phyloP scores from a whole-genome alignment of 2,113 vertebrate species.

The Lasiurus borealis region DNA sequence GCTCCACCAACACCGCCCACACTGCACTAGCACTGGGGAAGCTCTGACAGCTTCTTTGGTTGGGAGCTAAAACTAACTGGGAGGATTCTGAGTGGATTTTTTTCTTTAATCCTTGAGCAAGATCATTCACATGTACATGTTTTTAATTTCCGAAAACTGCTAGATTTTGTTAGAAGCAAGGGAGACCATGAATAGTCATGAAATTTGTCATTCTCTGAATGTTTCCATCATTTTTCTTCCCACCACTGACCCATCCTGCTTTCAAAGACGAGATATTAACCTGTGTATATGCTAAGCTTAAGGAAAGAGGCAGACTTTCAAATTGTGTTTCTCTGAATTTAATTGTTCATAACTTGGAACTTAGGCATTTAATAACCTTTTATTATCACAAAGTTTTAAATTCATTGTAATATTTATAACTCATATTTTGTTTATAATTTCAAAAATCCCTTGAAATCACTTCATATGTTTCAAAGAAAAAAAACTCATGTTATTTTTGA shows the following conservation, averaged over 20 bases:
- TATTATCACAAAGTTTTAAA: background rate
- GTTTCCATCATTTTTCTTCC: background rate
- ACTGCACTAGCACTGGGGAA: constrained; percentile 26
- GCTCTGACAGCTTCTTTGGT: constrained; percentile 62
- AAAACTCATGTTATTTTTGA: constrained; percentile 28
- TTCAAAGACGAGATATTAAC: background rate
- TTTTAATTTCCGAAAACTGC: constrained; percentile 78
- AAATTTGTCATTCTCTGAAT: constrained; percentile 25
- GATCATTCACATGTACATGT: constrained; percentile 60
- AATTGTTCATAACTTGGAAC: background rate
- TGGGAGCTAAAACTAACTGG: constrained; percentile 73
- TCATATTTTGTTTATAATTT: constrained; percentile 53
- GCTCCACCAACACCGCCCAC: background rate
- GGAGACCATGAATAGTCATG: constrained; percentile 64
- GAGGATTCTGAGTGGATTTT: constrained; percentile 71
- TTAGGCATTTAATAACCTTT: background rate
- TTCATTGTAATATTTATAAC: constrained; percentile 14
- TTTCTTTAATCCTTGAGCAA: constrained; percentile 34
- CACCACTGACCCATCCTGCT: background rate
- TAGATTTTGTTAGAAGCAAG: constrained; percentile 71
- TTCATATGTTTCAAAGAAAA: constrained; percentile 68
- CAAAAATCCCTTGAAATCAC: constrained; percentile 62
- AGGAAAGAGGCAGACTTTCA: background rate
- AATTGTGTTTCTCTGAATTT: background rate
- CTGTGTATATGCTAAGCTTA: background rate